phyloP scores from a whole-genome alignment of 2,888 invertebrate species.

The Synanthedon andrenaeformis region DNA sequence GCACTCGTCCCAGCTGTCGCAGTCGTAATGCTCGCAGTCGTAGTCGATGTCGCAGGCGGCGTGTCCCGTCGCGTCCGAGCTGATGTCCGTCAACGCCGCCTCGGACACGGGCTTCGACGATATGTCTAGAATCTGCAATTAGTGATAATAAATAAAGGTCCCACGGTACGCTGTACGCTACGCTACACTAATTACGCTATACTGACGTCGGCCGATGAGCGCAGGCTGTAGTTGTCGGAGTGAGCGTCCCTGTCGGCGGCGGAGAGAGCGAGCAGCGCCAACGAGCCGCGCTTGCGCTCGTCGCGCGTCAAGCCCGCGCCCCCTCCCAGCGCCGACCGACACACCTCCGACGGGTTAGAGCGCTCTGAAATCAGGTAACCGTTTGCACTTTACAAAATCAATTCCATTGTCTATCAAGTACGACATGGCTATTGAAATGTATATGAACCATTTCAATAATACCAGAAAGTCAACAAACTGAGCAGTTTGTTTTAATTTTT shows the following conservation, averaged over 20 bases:
- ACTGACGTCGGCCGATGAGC: conserved; percentile 62
- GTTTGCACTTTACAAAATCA: too few species aligned
- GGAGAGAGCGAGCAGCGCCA: conserved; percentile 37
- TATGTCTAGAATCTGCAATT: conserved; percentile 54
- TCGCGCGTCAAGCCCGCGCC: conserved; percentile 37
- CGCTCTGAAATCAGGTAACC: conserved; percentile 29
- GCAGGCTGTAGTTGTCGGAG: conserved; percentile 62
- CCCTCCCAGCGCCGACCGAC: conserved; percentile 26
- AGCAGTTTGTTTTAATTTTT: too few species aligned
- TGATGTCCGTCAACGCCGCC: conserved; percentile 61
- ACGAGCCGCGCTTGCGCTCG: conserved; percentile 40
- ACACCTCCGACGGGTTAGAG: conserved; percentile 48
- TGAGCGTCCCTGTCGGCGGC: conserved; percentile 49
- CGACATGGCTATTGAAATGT: neutral
- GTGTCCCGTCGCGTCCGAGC: conserved; percentile 65
- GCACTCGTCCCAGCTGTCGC: conserved; percentile 69
- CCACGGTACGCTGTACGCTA: neutral
- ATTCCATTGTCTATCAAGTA: neutral
- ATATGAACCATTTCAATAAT: neutral
- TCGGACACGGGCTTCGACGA: conserved; percentile 66
- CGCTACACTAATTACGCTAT: too few species aligned
- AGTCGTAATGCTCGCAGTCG: conserved; percentile 62
- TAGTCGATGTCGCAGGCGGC: conserved; percentile 67
- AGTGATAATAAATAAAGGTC: neutral
- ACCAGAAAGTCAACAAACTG: too few species aligned